Conservation (phyloP, 2,888 invertebrate species). For the Watsonalla cultraria region DNA sequence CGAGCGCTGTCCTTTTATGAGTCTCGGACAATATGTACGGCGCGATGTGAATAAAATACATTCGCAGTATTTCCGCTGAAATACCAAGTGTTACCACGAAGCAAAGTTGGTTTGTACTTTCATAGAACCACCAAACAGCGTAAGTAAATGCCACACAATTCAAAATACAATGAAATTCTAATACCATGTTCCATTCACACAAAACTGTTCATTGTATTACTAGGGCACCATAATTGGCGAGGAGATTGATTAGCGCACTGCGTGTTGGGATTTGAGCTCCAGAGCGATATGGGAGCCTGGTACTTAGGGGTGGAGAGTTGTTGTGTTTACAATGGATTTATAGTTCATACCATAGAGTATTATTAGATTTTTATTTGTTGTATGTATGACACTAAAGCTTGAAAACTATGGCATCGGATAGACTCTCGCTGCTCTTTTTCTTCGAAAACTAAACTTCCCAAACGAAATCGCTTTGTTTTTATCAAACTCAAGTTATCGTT, state of each 20-base stretch:
- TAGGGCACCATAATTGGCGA: constrained; percentile 25
- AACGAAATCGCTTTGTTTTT: no score
- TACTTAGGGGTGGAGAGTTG: constrained; percentile 1
- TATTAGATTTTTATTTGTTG: no score
- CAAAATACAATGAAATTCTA: not conserved
- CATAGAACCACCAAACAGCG: no score
- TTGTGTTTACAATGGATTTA: constrained; percentile 1
- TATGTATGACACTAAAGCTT: no score
- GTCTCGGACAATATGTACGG: constrained; percentile 13
- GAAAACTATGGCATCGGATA: no score
- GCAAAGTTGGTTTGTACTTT: no score
- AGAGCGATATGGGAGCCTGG: constrained; percentile 5
- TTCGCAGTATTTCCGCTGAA: constrained; percentile 5
- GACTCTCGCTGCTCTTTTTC: no score
- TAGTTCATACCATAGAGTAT: not conserved
- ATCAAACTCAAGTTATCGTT: no score
- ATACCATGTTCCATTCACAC: not conserved
- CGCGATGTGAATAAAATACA: no score
- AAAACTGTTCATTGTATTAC: constrained; percentile 1
- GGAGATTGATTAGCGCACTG: constrained; percentile 28
- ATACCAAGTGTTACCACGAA: constrained; percentile 5
- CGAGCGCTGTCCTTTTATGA: constrained; percentile 12
- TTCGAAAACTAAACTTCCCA: no score
- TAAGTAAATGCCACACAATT: no score
- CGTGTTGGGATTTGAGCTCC: constrained; percentile 19